Evolutionary conservation across 2,797 vertebrate genomes (phyloP), one percentile per base, ranked within the genome.

Genomic region (Taeniopygia guttata): DNA sequence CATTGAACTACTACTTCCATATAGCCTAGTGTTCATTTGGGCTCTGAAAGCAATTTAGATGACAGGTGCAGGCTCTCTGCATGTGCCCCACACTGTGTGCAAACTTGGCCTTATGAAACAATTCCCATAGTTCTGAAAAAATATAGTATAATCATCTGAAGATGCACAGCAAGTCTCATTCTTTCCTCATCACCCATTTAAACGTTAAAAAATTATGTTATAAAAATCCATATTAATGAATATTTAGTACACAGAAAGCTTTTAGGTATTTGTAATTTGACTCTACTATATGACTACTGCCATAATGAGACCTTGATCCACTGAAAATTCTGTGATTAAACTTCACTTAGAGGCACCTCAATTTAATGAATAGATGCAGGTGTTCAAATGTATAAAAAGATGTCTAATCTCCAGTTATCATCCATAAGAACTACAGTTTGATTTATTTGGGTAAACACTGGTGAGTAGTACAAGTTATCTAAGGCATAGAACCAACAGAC

Each of bases 31-130:
- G 46, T 69, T 90, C 77, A 74, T 51, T 62, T 86, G 77, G 60
- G 52, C 68, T 76, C 74, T 90, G 64, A 86, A 80, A 88, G 25
- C 51, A 77, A 36, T 94, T 88, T 62, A 80, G 55, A 90, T 90
- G 87, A 84, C 66, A 88, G 51, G 84, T 88, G 30, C 60, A 90
- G 43, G 16, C 51, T 88, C 22, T 87, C 60, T 76, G 79, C 22
- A 45, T 55, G 45, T 60, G 26, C 10, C 59, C 23, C 34, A 34
- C 55, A 76, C 11, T 15, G 59, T 48, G 36, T 56, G 38, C 46
- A 86, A 76, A 72, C 9, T 45, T 3, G 56, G 13, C 27, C 34
- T 42, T 21, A 45, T 49, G 46, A 64, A 74, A 78, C 73, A 77
- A 38, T 4, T 67, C 49, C 30, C 25, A n/a, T 51, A 30, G 43